A percentile compares a stretch with the other conserved stretches of the same genome.
phyloP scores from a whole-genome alignment of 2,113 vertebrate genomes.

The Scophthalmus maximus region DNA sequence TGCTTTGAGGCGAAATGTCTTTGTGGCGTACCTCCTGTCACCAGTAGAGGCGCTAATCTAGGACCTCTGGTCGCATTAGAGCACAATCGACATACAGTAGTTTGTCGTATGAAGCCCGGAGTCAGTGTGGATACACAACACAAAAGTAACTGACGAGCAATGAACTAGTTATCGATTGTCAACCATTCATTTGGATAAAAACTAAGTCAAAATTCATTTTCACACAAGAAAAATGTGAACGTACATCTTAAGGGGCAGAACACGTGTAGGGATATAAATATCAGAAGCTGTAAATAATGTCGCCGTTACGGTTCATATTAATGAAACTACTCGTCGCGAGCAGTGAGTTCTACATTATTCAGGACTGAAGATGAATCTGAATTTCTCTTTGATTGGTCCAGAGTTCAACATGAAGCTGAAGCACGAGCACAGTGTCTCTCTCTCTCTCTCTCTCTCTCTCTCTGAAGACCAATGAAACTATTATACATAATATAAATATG shows the following conservation, averaged over 20 bases:
- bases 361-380: slow-evolving; percentile 28
- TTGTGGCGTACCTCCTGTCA: no score
- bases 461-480: no score
- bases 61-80: no score
- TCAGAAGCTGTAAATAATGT: slow-evolving; percentile 31
- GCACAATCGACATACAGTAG: no score
- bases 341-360: slow-evolving; percentile 41
- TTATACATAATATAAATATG: no score
- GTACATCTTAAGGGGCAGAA: neutral
- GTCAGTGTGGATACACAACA: neutral
- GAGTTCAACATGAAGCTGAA: slow-evolving; percentile 38
- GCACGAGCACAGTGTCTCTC: slow-evolving; percentile 31
- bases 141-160: neutral
- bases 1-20: no score
- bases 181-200: neutral
- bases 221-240: neutral
- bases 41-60: no score
- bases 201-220: neutral
- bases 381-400: slow-evolving; percentile 57
- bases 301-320: slow-evolving; percentile 11
- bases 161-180: neutral
- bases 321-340: slow-evolving; percentile 35
- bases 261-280: slow-evolving; percentile 5
- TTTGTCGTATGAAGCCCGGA: no score
- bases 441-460: neutral